These are phyloP conservation scores for Leptothorax acervorum DNA, from an alignment of 2,888 invertebrate genomes.

Conservation along the genomic window DNA sequence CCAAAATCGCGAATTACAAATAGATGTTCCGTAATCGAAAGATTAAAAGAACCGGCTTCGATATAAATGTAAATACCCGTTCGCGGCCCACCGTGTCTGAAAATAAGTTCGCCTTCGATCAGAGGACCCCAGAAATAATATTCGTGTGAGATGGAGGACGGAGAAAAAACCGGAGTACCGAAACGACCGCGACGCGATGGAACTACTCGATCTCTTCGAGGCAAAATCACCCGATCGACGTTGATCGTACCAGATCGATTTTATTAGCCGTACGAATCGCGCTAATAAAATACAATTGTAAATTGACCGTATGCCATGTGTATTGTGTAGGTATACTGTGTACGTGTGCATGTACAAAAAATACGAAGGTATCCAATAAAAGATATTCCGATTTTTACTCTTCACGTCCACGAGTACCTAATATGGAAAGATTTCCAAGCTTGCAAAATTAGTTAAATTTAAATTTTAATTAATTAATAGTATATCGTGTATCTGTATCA, in stretches of 20 bases:
- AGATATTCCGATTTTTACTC: not conserved
- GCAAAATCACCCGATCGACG: not conserved
- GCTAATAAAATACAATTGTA: not conserved
- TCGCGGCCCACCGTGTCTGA: slow-evolving; percentile 49
- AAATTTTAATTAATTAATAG: not conserved
- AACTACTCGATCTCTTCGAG: not conserved
- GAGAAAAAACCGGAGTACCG: slow-evolving; percentile 33
- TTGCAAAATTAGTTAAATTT: not conserved
- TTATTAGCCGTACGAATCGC: not conserved
- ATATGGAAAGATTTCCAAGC: not conserved
- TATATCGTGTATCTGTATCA: no score
- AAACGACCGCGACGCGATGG: not conserved
- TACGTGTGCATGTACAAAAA: not conserved
- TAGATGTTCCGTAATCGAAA: slow-evolving; percentile 50
- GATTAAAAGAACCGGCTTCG: slow-evolving; percentile 65
- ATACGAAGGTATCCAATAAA: not conserved
- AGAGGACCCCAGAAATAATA: slow-evolving; percentile 68
- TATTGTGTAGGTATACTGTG: no score
- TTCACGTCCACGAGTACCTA: not conserved
- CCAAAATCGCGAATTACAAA: slow-evolving; percentile 52
- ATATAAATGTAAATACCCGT: slow-evolving; percentile 59
- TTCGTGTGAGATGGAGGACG: slow-evolving; percentile 44
- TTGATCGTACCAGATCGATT: not conserved
- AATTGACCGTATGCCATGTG: not conserved
- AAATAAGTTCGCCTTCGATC: slow-evolving; percentile 68